Evolutionary conservation across 2,113 vertebrate genomes (phyloP).

Genomic region (Megaleporinus macrocephalus): DNA sequence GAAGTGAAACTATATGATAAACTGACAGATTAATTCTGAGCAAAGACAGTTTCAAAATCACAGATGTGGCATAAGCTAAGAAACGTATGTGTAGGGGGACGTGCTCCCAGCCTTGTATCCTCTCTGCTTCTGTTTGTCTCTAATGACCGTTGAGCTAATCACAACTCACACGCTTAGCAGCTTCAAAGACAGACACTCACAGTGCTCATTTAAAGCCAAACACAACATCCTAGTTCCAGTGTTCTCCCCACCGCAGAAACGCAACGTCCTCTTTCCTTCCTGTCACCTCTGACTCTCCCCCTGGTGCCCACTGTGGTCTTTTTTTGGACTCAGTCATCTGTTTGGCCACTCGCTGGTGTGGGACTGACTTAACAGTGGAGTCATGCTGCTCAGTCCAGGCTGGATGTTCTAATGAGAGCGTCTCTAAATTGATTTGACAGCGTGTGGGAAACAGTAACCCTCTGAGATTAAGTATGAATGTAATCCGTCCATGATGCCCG

Average conservation of each 20-base stretch:
- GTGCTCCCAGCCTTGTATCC: slow-evolving; percentile 9
- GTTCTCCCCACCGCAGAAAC: neutral
- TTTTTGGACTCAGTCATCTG: slow-evolving; percentile 2
- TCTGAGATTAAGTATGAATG: slow-evolving; percentile 37
- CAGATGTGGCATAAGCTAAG: neutral
- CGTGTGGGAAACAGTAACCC: slow-evolving; percentile 51
- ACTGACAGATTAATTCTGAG: neutral
- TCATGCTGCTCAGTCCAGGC: slow-evolving; percentile 16
- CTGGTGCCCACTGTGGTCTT: neutral
- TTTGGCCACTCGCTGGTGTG: slow-evolving; percentile 19
- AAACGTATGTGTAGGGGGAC: neutral
- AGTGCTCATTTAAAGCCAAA: slow-evolving; percentile 32
- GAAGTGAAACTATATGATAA: neutral
- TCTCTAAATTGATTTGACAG: slow-evolving; percentile 53
- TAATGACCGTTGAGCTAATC: slow-evolving; percentile 40
- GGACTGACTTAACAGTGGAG: slow-evolving; percentile 38
- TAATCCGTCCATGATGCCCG: slow-evolving; percentile 39
- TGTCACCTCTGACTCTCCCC: neutral
- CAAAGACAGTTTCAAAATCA: slow-evolving; percentile 18
- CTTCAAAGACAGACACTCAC: neutral
- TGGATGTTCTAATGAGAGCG: slow-evolving; percentile 10
- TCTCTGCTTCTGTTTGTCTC: slow-evolving; percentile 38
- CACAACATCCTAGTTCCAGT: slow-evolving; percentile 11
- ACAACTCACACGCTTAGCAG: slow-evolving; percentile 29
- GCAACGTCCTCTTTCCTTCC: slow-evolving; percentile 1